Evolutionary conservation across 2,888 invertebrate genomes (phyloP), one percentile per base, ranked within the genome.

Genomic region (Trichacis sp.): DNA sequence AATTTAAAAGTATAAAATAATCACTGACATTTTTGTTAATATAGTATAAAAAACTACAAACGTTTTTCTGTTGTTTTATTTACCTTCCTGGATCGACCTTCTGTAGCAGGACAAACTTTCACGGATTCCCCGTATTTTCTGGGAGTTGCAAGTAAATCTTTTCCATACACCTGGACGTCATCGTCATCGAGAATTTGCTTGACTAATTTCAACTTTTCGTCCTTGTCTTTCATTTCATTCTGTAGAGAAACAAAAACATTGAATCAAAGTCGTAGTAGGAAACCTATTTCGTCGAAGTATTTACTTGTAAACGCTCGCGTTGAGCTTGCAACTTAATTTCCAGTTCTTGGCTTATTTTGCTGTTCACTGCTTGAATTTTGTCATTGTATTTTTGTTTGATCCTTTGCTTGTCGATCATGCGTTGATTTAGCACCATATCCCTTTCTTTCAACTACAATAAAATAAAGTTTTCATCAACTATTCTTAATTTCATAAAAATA

Each of bases 301-400:
- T 77, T 75, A 88, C 86, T 72, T 87, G 86, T 61, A 88, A 76
- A 68, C 88, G 88, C 40, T 88, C 87, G 5, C 88, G 85, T 72
- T 90, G 89, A 68, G 87, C 86, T 9, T 88, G 85, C 55, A 90
- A 77, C 76, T 89, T 89, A 2, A 85, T 80, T 70, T 91, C 89
- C 14, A 92, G 86, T 81, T 94, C 93, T 47, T 90, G 89, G 15
- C 89, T 90, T 82, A 89, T 87, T 79, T 91, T 93, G 70, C 93
- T 93, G 61, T 91, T 91, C 80, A 93, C 92, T 0, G 88, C 88
- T 0, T 90, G 92, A 19, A 93, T 88, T 71, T 86, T 86, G 12
- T 75, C 79, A 29, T 84, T 83, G 62, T 84, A 84, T 59, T 80
- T 85, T 61, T 85, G 83, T 68, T 87, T 87, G 17, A 87, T 82